Percentiles rank a stretch among this genome's conserved stretches.
These are phyloP conservation scores for Macrochelys suwanniensis DNA, from an alignment of 2,797 vertebrate genomes.

Conservation along the genomic window DNA sequence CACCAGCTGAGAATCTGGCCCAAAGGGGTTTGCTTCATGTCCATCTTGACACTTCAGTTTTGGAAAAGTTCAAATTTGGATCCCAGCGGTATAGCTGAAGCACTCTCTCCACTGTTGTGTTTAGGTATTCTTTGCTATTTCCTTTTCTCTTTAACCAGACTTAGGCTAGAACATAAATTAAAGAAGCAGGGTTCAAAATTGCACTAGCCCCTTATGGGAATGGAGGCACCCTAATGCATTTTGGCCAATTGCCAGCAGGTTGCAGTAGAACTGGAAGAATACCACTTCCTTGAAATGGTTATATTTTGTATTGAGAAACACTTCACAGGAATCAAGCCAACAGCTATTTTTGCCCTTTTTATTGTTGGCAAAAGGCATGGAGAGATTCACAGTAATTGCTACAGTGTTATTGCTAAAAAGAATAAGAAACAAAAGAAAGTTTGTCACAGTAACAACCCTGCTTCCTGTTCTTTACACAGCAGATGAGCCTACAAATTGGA, in stretches of 20 bases:
- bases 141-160: neutral
- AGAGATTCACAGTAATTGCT: neutral
- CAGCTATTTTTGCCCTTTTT: neutral
- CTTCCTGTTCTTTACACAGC: neutral
- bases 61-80: neutral
- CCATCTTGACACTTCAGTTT: neutral
- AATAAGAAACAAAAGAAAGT: neutral
- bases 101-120: constrained; percentile 10
- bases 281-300: neutral
- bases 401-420: neutral
- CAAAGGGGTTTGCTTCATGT: constrained; percentile 12
- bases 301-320: neutral
- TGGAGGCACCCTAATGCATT: neutral
- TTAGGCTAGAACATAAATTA: constrained; percentile 10
- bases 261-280: neutral
- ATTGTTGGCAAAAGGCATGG: neutral
- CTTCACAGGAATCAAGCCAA: neutral
- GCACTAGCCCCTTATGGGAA: neutral
- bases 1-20: neutral
- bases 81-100: neutral
- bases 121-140: constrained; percentile 1
- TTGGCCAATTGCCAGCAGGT: neutral
- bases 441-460: neutral
- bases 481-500: accelerated
- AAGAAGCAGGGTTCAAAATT: neutral